Conservation (phyloP, 2,113 vertebrate genomes). For the Phylloscopus whistleri region DNA sequence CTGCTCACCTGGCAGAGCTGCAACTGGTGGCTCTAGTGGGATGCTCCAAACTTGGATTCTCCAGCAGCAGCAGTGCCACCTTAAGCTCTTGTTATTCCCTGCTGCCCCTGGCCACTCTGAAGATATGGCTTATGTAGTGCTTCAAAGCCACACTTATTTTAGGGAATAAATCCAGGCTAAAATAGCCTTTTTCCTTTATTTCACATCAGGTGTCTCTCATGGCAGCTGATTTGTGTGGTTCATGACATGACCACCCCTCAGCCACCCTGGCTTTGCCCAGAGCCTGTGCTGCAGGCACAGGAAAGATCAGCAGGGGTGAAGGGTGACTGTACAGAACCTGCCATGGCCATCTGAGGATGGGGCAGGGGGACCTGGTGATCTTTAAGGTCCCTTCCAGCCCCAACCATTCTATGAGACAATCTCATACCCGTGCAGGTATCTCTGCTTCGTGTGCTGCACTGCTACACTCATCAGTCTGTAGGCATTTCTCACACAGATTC, state of each 20-base stretch:
- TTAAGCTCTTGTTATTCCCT: neutral
- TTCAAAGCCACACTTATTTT: neutral
- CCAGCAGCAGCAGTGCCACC: neutral
- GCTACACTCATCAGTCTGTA: neutral
- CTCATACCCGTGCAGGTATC: neutral
- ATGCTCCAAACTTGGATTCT: neutral
- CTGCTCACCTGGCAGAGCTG: neutral
- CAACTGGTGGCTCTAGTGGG: neutral
- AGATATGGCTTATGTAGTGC: neutral
- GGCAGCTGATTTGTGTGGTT: neutral
- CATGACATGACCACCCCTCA: fast-evolving
- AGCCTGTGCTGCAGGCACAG: neutral
- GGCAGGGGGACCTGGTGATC: neutral
- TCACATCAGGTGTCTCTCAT: neutral
- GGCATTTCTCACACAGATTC: neutral
- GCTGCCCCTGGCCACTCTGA: fast-evolving
- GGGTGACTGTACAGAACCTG: neutral
- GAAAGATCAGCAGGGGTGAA: neutral
- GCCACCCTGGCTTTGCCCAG: neutral
- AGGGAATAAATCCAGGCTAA: neutral
- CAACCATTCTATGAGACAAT: neutral
- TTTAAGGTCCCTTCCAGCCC: neutral
- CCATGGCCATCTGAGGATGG: neutral
- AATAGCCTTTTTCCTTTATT: neutral
- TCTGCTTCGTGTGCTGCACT: neutral